A percentile compares a stretch with the other conserved stretches of the same genome.
Conservation (phyloP, 2,113 vertebrate genomes). For the Atrichornis clamosus region DNA sequence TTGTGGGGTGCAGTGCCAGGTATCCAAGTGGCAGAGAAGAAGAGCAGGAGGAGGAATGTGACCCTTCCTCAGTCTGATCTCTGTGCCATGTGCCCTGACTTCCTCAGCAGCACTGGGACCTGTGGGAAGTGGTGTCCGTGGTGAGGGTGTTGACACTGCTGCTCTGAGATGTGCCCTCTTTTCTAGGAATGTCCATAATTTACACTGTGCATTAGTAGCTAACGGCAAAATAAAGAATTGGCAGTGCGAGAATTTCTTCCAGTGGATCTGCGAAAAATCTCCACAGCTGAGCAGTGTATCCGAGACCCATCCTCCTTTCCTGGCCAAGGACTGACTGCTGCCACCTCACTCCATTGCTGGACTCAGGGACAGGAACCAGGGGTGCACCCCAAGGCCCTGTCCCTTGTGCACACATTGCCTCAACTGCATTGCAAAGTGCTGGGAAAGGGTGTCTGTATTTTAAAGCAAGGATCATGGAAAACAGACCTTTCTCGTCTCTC, state of each 20-base stretch:
- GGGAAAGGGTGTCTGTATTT: neutral
- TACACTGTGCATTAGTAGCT: rapidly evolving
- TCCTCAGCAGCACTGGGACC: neutral
- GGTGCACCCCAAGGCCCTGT: neutral
- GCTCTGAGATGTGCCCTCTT: neutral
- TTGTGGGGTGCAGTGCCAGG: neutral
- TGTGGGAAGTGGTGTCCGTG: rapidly evolving
- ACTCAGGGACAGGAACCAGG: neutral
- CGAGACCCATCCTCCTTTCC: rapidly evolving
- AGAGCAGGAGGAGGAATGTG: neutral
- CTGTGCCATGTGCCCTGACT: neutral
- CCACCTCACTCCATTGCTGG: rapidly evolving
- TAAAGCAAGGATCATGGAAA: neutral
- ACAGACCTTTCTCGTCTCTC: neutral
- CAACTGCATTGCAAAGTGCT: rapidly evolving
- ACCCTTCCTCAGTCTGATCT: neutral
- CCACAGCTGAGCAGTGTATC: rapidly evolving
- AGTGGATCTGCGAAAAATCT: neutral
- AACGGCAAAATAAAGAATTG: rapidly evolving
- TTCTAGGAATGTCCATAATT: neutral
- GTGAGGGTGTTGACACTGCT: neutral
- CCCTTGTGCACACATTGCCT: rapidly evolving
- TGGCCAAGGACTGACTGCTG: neutral
- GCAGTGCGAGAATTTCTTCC: rapidly evolving
- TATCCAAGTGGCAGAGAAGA: neutral